Evolutionary conservation across 2,113 vertebrate species (phyloP).

Genomic region (Vicugna pacos): DNA sequence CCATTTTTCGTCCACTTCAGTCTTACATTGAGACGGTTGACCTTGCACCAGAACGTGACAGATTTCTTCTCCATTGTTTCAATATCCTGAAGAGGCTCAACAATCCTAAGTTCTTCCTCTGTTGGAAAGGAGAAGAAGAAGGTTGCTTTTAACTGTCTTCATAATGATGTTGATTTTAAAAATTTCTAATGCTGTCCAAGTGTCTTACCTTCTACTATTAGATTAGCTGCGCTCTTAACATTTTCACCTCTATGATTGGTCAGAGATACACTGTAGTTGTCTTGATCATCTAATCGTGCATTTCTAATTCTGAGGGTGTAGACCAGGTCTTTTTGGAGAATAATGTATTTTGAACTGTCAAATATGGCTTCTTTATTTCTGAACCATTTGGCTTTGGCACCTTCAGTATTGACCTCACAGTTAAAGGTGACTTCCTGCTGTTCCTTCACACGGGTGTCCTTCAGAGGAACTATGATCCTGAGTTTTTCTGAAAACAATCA

Average conservation of each 20-base stretch:
- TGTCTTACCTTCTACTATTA: conserved; percentile 92
- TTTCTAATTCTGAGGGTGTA: conserved; percentile 96
- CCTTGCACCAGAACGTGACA: conserved; percentile 95
- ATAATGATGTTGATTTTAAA: background rate
- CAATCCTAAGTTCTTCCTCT: conserved; percentile 96
- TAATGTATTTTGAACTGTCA: conserved; percentile 96
- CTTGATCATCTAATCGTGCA: conserved; percentile 91
- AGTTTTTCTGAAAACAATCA: conserved; percentile 93
- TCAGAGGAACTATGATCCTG: conserved; percentile 94
- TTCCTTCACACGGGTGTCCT: conserved; percentile 93
- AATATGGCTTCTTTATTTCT: conserved; percentile 96
- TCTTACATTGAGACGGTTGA: conserved; percentile 94
- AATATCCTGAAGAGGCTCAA: conserved; percentile 95
- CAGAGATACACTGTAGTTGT: conserved; percentile 90
- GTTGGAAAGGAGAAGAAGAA: conserved; percentile 69
- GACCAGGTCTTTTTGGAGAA: conserved; percentile 94
- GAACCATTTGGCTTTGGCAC: conserved; percentile 98
- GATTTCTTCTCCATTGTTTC: conserved; percentile 99
- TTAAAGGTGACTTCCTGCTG: conserved; percentile 95
- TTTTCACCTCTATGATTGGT: conserved; percentile 96
- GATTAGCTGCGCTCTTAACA: conserved; percentile 90
- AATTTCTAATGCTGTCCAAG: background rate
- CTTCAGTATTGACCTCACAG: conserved; percentile 97
- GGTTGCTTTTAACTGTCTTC: conserved; percentile 62
- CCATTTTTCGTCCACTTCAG: conserved; percentile 97